Base-by-base conservation (phyloP, 2,113 vertebrate species). In the Nycticryphes semicollaris region DNA sequence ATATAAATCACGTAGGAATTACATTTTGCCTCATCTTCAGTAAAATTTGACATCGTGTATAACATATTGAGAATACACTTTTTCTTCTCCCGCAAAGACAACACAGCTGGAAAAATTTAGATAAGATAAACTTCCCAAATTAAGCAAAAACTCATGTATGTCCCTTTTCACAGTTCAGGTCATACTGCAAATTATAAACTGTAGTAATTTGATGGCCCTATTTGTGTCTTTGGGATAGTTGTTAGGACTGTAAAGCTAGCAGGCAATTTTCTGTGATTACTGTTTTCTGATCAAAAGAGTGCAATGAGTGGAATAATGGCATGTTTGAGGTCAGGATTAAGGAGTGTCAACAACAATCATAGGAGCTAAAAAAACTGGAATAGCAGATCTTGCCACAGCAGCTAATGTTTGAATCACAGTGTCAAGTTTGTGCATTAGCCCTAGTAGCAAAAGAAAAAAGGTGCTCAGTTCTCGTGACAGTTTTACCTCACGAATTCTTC, bases 251-350 rank as follows among this genome's bases (percentile, higher is more conserved):
- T 30, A 75, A 84, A 88, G 5, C 30, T 64, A 64, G 27, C 25
- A 57, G 16, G 21, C 10, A 86, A 74, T 88, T 88, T 91, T 15
- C 45, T 56, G 31, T 80, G 28, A 88, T 69, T 79, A 53, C 5
- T 45, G 11, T 56, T 85, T 87, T 93, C 78, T 83, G 66, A 73
- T 62, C 41, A 43, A 90, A 87, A 90, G n/a, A 81, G 10, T 45
- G 20, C 12, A 70, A 12, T 57, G 50, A 59, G 24, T 60, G 27
- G 24, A 54, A 54, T 67, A 92, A 94, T n/a, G 2, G 37, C 73
- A 56, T 57, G 10, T 51, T 54, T 75, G 43, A 73, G 47, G 39
- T 87, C 45, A 48, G 39, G 63, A 74, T 72, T 84, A 80, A 66
- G 35, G 14, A 79, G 7, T n/a, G 30, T 21, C 39, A 39, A 54